Evolutionary conservation across 2,888 invertebrate genomes (phyloP).

Genomic region (Mongoloraphidia duomilia): DNA sequence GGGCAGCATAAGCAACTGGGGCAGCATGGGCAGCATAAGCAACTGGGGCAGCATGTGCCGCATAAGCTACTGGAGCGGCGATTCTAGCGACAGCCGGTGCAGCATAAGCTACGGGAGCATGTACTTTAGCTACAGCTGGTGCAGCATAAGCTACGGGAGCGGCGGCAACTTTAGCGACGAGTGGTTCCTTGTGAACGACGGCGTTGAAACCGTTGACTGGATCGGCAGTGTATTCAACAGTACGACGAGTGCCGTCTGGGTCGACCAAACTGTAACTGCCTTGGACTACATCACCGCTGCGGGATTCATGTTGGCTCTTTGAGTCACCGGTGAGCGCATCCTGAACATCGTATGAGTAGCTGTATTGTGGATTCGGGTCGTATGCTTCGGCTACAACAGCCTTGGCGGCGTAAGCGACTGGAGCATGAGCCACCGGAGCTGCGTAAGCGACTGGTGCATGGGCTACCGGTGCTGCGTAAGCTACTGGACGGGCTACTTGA

Average conservation of each 20-base stretch:
- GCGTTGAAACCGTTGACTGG: constrained; percentile 39
- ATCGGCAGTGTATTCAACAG: constrained; percentile 44
- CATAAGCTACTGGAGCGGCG: too few relatives aligned
- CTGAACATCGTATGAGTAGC: constrained; percentile 41
- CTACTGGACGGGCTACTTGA: constrained; percentile 18
- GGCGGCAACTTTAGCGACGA: constrained; percentile 21
- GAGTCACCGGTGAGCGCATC: constrained; percentile 40
- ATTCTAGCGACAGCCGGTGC: constrained; percentile 1
- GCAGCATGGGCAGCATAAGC: too few relatives aligned
- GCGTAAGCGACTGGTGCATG: constrained; percentile 17
- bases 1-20: too few relatives aligned
- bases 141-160: constrained; percentile 18
- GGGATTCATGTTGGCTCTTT: constrained; percentile 46
- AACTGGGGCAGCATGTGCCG: too few relatives aligned
- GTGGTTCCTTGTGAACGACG: constrained; percentile 36
- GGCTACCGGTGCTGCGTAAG: constrained; percentile 21
- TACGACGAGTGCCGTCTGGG: constrained; percentile 47
- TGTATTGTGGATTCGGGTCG: constrained; percentile 35
- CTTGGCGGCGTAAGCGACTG: constrained; percentile 13
- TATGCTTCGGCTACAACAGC: constrained; percentile 20
- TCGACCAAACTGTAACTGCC: constrained; percentile 40
- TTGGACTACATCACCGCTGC: constrained; percentile 46
- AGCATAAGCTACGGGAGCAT: constrained; percentile 13
- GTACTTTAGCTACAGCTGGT: constrained; percentile 16
- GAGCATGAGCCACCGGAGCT: constrained; percentile 19